These are phyloP conservation scores for Ditylenchus weischeri DNA, from an alignment of 2,888 invertebrate genomes.

Conservation along the genomic window DNA sequence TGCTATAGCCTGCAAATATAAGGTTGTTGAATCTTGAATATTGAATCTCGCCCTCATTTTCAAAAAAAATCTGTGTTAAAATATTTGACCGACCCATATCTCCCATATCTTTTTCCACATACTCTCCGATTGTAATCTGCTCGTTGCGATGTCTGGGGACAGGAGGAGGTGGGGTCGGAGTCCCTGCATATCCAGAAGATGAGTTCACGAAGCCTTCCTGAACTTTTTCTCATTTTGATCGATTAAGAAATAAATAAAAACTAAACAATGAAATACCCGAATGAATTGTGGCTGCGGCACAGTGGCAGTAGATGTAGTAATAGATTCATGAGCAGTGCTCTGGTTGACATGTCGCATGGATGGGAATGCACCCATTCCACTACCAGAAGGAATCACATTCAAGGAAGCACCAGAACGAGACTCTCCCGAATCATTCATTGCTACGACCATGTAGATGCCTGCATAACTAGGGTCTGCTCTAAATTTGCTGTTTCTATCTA, in stretches of 20 bases:
- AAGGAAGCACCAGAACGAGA: slow-evolving; percentile 78
- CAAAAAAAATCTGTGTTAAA: too few relatives aligned
- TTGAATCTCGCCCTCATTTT: too few relatives aligned
- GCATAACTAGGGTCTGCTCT: slow-evolving; percentile 16
- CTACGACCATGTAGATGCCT: slow-evolving; percentile 62
- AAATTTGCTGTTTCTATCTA: too few relatives aligned
- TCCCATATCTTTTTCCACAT: slow-evolving; percentile 16
- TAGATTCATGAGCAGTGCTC: slow-evolving; percentile 2
- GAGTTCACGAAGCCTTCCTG: too few relatives aligned
- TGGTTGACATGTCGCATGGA: slow-evolving; percentile 10
- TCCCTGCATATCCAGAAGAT: slow-evolving; percentile 39
- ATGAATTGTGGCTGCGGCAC: too few relatives aligned
- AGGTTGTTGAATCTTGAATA: slow-evolving; percentile 10
- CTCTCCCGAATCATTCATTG: slow-evolving; percentile 85
- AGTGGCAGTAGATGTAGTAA: neutral
- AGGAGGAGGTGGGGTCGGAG: slow-evolving; percentile 46
- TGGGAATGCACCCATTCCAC: slow-evolving; percentile 13
- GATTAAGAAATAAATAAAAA: too few relatives aligned
- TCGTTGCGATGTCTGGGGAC: slow-evolving; percentile 26
- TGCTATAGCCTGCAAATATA: slow-evolving; percentile 38
- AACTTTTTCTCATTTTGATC: too few relatives aligned
- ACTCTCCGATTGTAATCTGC: neutral
- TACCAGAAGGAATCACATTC: slow-evolving; percentile 24
- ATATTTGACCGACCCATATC: slow-evolving; percentile 17
- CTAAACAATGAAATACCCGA: neutral